Evolutionary conservation across 2,888 invertebrate genomes (phyloP), one percentile per base, ranked within the genome.

Genomic region (Suillia variegata): DNA sequence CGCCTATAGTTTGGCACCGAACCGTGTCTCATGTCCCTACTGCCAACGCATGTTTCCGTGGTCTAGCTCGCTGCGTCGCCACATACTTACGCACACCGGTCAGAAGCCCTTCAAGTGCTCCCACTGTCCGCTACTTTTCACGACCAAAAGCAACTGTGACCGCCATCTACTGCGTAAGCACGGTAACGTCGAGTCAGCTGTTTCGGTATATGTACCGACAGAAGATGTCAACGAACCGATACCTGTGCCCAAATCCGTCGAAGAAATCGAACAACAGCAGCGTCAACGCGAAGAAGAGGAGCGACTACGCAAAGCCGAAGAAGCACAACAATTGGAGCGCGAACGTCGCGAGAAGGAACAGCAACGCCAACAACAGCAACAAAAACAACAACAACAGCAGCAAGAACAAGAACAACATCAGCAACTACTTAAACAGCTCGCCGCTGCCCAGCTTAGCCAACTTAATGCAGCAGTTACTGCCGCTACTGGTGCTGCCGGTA

Each of bases 81-180:
- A 98, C 80, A 92, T 98, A 34, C 70, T 82, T 5, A 98, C 98
- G 0, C 98, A 98, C 80, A 98, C 97, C 0, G 96, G 93, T 1
- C 96, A 97, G 78, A 98, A 98, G 77, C 98, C 98, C 0, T 98
- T 92, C 84, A 94, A 96, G 77, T 98, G 98, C 80, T 91, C 93
- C 1, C 91, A 94, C 74, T 98, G 98, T 78, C 92, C 94, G 0
- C 85, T 97, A 8, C 88, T 95, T 1, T 98, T 98, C 80, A 98
- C 97, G 33, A 98, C 97, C 1, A 98, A 98, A 80, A 96, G 96
- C 8, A 98, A 98, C 82, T 94, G 98, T 80, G 98, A 98, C 77
- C 91, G 98, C 12, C 98, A 98, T 80, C 83, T 98, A 61, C 83
- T 94, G 55, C 85, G 96, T 34, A 96, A 96, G 75, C 96, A 96